Conservation (phyloP, 2,888 invertebrate genomes). For the Branchipolynoe longqiensis region DNA sequence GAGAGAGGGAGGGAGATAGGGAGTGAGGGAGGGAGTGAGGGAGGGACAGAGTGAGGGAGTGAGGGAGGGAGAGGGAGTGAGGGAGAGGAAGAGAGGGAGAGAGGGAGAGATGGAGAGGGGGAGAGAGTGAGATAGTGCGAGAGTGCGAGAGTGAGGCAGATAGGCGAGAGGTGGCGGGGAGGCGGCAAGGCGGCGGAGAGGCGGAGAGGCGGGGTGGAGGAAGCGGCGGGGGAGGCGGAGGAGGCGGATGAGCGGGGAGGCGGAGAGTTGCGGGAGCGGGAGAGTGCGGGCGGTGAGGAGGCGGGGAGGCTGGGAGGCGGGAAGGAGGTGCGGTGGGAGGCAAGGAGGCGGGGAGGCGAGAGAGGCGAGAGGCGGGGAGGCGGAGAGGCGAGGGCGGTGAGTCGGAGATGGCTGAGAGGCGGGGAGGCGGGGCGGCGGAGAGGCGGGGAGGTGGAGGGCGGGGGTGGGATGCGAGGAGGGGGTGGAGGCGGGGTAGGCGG, state of each 20-base stretch:
- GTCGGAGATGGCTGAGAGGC: no score
- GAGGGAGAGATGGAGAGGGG: neutral
- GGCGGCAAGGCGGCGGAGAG: neutral
- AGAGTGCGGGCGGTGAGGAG: neutral
- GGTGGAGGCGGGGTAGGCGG: neutral
- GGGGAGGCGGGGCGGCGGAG: neutral
- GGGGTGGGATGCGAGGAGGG: neutral
- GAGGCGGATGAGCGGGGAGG: neutral
- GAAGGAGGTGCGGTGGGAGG: no score
- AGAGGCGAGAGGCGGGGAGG: no score
- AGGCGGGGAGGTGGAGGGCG: neutral
- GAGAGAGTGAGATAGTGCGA: neutral
- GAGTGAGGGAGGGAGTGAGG: neutral
- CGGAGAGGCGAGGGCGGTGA: no score
- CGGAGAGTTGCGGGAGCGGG: neutral
- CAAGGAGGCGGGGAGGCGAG: no score
- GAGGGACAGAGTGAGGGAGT: neutral
- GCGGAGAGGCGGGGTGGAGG: neutral
- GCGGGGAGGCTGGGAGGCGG: no score
- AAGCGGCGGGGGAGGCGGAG: neutral
- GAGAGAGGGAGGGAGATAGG: neutral
- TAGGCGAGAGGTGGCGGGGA: neutral
- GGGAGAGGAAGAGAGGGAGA: neutral
- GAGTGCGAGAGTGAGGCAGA: neutral
- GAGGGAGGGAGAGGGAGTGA: neutral